These are phyloP conservation scores for Toxotes chatareus DNA, from an alignment of 2,113 vertebrate species.

Conservation along the genomic window DNA sequence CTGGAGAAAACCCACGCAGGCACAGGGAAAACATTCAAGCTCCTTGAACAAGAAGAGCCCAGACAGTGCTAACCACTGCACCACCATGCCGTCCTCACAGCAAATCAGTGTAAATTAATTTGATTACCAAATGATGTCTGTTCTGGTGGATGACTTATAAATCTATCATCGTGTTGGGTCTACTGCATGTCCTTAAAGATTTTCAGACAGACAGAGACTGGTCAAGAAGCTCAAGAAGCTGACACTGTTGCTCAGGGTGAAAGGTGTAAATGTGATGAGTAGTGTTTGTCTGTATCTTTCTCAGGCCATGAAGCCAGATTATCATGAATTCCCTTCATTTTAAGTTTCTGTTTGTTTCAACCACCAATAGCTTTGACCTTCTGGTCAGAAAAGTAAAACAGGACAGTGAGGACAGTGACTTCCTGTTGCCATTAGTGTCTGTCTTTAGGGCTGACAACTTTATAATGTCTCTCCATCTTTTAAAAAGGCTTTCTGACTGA, in stretches of 20 bases:
- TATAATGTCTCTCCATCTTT: background rate
- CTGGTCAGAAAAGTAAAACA: background rate
- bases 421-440: background rate
- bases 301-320: background rate
- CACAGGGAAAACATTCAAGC: too few relatives aligned
- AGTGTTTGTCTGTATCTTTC: background rate
- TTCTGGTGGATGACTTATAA: background rate
- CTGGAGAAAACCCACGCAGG: too few relatives aligned
- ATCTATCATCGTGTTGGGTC: background rate
- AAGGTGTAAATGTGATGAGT: background rate
- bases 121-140: background rate
- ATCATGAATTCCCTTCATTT: background rate
- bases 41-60: too few relatives aligned
- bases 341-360: background rate
- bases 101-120: background rate
- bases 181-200: background rate
- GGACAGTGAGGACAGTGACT: conserved; percentile 11
- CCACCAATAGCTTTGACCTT: background rate
- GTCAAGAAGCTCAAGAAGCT: background rate
- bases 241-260: background rate
- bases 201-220: background rate
- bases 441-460: background rate
- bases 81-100: background rate
- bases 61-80: too few relatives aligned
- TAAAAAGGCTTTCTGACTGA: conserved; percentile 6